phyloP scores from a whole-genome alignment of 2,888 invertebrate genomes.

The Cheiracanthium punctorium region DNA sequence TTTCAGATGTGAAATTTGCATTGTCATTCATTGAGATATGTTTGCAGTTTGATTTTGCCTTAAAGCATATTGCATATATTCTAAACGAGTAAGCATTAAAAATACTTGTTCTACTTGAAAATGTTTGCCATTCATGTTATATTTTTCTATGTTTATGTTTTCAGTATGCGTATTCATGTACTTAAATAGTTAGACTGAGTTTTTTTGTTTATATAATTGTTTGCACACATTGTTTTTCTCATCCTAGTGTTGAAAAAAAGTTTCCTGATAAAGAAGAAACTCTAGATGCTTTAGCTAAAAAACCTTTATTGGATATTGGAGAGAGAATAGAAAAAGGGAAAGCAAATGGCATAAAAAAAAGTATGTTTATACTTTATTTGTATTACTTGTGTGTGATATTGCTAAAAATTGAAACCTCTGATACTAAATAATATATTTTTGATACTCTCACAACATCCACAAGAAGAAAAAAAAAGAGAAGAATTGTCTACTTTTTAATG shows the following conservation, averaged over 20 bases:
- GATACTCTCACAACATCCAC: no score
- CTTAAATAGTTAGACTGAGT: no score
- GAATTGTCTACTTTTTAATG: no score
- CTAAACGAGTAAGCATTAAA: conserved; percentile 58
- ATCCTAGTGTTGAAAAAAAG: conserved; percentile 33
- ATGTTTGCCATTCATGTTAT: no score
- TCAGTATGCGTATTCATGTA: no score
- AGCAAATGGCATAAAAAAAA: conserved; percentile 49
- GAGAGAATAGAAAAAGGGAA: conserved; percentile 45
- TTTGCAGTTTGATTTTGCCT: conserved; percentile 59
- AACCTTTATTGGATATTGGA: conserved; percentile 27
- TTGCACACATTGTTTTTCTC: neutral
- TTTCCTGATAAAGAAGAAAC: conserved; percentile 61
- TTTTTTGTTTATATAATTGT: no score
- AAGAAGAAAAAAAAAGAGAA: no score
- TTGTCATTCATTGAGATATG: conserved; percentile 70
- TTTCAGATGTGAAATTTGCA: conserved; percentile 70
- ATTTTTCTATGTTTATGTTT: no score
- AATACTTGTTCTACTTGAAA: no score
- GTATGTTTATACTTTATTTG: conserved; percentile 21
- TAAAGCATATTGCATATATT: conserved; percentile 39
- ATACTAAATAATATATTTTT: no score
- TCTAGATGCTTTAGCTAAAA: conserved; percentile 57
- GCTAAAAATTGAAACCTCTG: no score
- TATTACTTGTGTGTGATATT: no score